Conservation (phyloP, 2,888 invertebrate genomes). For the Caenorhabditis sp. region DNA sequence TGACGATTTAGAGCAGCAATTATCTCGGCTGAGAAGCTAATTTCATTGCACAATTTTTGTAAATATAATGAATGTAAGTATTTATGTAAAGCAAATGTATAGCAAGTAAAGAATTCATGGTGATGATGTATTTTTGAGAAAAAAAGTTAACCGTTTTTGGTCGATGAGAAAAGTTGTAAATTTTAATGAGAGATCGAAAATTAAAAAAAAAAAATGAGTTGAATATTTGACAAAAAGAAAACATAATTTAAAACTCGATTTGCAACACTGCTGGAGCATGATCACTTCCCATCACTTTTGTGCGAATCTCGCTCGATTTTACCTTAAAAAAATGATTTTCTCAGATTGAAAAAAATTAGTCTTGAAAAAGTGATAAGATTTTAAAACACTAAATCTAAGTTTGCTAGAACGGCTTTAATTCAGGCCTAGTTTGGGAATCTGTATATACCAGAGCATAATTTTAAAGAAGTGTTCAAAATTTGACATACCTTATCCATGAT, state of each 20-base stretch:
- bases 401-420: no score
- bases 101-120: background rate
- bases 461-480: no score
- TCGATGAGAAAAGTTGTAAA: no score
- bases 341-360: no score
- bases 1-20: slow-evolving; percentile 44
- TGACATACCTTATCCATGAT: slow-evolving; percentile 78
- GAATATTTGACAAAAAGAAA: no score
- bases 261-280: slow-evolving; percentile 91
- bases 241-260: slow-evolving; percentile 76
- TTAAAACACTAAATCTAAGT: no score
- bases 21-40: slow-evolving; percentile 43
- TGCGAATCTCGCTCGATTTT: slow-evolving; percentile 82
- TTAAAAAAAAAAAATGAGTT: background rate
- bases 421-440: no score
- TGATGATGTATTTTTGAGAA: background rate
- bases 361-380: no score
- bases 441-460: no score
- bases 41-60: background rate
- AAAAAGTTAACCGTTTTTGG: background rate
- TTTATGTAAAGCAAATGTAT: no score
- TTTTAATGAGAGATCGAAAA: slow-evolving; percentile 3
- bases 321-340: slow-evolving; percentile 31
- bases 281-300: slow-evolving; percentile 87
- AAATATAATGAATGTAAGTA: slow-evolving; percentile 1